Evolutionary conservation across 1,140 invertebrate genomes (phyloP).

Genomic region (Gonatopus flavifemur): DNA sequence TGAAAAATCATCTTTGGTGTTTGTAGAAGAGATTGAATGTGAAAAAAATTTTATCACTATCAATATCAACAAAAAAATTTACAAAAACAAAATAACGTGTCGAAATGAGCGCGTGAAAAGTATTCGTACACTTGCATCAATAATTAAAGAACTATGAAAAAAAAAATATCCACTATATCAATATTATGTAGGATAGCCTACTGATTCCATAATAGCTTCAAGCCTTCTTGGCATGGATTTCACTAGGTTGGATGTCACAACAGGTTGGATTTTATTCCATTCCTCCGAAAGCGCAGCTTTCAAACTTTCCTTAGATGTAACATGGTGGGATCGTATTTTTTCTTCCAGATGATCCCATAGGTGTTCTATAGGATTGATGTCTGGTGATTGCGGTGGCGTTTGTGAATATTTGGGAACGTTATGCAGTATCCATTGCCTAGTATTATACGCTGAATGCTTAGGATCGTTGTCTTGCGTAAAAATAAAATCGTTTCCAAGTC

Average conservation of each 20-base stretch:
- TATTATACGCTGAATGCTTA: constrained; percentile 24
- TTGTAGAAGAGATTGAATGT: too few species aligned
- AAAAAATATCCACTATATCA: too few species aligned
- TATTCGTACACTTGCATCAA: too few species aligned
- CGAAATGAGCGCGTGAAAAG: too few species aligned
- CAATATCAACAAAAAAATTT: too few species aligned
- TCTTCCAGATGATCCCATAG: constrained; percentile 24
- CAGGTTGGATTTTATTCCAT: too few species aligned
- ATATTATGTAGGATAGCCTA: neutral
- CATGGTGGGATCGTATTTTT: constrained; percentile 4
- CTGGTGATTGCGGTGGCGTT: constrained; percentile 31
- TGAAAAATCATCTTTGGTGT: neutral
- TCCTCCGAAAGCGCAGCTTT: neutral
- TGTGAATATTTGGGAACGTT: neutral
- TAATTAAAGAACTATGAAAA: too few species aligned
- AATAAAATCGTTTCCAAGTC: constrained; percentile 12
- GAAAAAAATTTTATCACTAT: too few species aligned
- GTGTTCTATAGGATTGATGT: constrained; percentile 37
- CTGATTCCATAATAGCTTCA: constrained; percentile 5
- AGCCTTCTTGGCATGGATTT: too few species aligned
- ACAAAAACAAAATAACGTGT: too few species aligned
- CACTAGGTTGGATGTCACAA: too few species aligned
- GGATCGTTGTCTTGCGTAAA: constrained; percentile 40
- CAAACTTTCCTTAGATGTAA: neutral
- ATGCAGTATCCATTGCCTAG: neutral